These are phyloP conservation scores for Archips crataeganus DNA, from an alignment of 2,888 invertebrate species.

Conservation along the genomic window DNA sequence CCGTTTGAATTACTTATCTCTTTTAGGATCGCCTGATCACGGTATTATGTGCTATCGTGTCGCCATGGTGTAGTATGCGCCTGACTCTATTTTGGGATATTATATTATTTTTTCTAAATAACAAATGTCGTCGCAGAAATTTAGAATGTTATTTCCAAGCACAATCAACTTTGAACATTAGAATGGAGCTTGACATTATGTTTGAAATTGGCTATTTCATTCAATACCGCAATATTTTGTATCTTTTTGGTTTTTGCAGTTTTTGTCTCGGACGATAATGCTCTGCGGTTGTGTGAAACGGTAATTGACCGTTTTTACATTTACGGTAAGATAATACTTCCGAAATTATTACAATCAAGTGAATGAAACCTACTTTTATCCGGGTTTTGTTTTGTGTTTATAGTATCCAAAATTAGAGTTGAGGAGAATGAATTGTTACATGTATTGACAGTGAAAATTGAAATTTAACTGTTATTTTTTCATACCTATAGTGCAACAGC, in stretches of 20 bases:
- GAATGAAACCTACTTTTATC: background rate
- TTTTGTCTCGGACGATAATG: background rate
- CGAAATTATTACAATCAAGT: background rate
- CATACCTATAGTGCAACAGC: too few species aligned
- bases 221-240: slow-evolving; percentile 3
- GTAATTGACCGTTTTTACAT: slow-evolving; percentile 9
- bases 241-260: background rate
- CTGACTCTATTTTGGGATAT: too few species aligned
- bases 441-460: too few species aligned
- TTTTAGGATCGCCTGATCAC: too few species aligned
- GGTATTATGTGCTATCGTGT: too few species aligned
- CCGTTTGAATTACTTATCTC: too few species aligned
- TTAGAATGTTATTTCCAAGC: background rate
- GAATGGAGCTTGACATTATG: slow-evolving; percentile 4
- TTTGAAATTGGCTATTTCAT: background rate
- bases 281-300: slow-evolving; percentile 5
- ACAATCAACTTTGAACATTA: background rate
- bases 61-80: too few species aligned
- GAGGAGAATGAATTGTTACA: too few species aligned
- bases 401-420: background rate
- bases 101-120: too few species aligned
- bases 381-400: background rate
- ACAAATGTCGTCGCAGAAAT: background rate
- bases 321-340: background rate
- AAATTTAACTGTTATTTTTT: too few species aligned